Base-by-base conservation (phyloP, 2,888 invertebrate species). In the Baronia brevicornis region DNA sequence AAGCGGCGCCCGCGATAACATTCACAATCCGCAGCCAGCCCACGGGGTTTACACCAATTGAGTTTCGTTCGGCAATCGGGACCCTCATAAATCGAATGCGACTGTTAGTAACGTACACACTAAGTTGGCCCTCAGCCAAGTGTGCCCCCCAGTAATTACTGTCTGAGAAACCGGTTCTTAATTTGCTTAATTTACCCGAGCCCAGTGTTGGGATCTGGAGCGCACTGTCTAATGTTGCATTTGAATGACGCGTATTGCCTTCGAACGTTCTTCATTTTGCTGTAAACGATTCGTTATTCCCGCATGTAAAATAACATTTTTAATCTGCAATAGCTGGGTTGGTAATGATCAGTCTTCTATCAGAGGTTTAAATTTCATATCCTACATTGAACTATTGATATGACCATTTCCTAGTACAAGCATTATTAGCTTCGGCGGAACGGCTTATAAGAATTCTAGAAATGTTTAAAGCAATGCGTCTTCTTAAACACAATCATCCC, bases 111-210 rank as follows among this genome's bases (percentile, higher is more conserved):
- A 46, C 44, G 50, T 51, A 55, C 54, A 54, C 38, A 48, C 47
- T 46, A 42, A 46, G 43, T 57, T 79, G 79, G 77, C 78, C 60
- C 58, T 41, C 54, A 64, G 73, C 80, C 80, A 82, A 79, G 61
- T 70, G 68, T 56, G 64, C 65, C 66, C 61, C 61, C 58, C 65
- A 58, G 67, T 78, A 79, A 82, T 80, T 78, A 75, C 78, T 67
- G 67, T 68, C 73, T 69, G 77, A 73, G 69, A 68, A 70, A 64
- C 63, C 54, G 57, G 56, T 64, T 78, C 79, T 78, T 79, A 78
- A 84, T 82, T 82, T 78, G 75, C 75, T 73, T 79, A 80, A 84
- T 82, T 78, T 73, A 67, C 70, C 67, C 67, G 54, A 65, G 59
- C 63, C 63, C 61, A 58, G 59, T 66, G 56, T 53, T 57, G 56